A percentile compares a stretch with the other conserved stretches of the same genome.
phyloP scores from a whole-genome alignment of 2,888 invertebrate species.

The Bembecia ichneumoniformis region DNA sequence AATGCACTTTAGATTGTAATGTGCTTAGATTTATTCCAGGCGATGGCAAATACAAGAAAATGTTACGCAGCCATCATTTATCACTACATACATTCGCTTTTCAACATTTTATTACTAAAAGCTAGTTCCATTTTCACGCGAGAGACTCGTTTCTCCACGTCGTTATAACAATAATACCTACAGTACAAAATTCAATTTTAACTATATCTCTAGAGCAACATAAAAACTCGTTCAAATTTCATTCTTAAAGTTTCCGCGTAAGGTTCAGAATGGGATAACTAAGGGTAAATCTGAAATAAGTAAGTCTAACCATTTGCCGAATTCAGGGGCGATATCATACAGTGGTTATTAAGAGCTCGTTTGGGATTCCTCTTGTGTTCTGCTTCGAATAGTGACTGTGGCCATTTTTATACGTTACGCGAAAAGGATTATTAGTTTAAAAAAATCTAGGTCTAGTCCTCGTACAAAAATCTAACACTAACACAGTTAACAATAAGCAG shows the following conservation, averaged over 20 bases:
- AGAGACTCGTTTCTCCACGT: constrained; percentile 36
- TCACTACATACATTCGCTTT: not conserved
- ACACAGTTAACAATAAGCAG: too few relatives aligned
- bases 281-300: constrained; percentile 31
- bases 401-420: constrained; percentile 6
- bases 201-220: constrained; percentile 12
- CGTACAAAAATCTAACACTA: too few relatives aligned
- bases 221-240: constrained; percentile 1
- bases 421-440: too few relatives aligned
- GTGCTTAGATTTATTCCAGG: too few relatives aligned
- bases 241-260: constrained; percentile 9
- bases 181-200: constrained; percentile 48
- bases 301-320: constrained; percentile 37
- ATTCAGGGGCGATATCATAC: constrained; percentile 51
- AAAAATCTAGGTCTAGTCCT: too few relatives aligned
- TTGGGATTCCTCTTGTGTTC: constrained; percentile 61
- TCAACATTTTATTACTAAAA: not conserved
- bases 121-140: constrained; percentile 34
- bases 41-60: too few relatives aligned
- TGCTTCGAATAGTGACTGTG: constrained; percentile 15
- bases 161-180: constrained; percentile 35
- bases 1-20: too few relatives aligned
- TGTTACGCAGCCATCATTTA: too few relatives aligned
- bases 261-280: constrained; percentile 16
- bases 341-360: constrained; percentile 63